phyloP scores from a whole-genome alignment of 2,113 vertebrate species.

The Laterallus jamaicensis region DNA sequence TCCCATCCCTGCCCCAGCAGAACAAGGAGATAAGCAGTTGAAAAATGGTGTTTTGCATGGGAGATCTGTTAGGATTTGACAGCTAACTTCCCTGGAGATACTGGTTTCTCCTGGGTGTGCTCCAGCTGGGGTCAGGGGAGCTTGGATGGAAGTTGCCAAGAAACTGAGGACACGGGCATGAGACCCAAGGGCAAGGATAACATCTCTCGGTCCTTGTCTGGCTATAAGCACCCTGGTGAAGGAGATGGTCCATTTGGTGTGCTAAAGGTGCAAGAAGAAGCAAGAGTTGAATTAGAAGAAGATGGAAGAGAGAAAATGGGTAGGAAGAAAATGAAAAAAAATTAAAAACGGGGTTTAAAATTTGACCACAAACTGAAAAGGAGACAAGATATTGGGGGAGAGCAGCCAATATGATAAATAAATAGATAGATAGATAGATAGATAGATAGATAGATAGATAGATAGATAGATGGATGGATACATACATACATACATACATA shows the following conservation, averaged over 20 bases:
- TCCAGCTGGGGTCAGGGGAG: accelerated
- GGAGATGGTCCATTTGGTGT: not conserved
- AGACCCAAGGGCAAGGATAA: not conserved
- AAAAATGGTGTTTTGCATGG: slow-evolving; percentile 41
- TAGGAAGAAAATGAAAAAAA: not conserved
- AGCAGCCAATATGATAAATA: not conserved
- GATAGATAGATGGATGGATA: too few species aligned
- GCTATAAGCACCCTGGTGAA: not conserved
- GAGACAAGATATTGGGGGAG: not conserved
- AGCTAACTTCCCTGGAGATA: slow-evolving; percentile 36
- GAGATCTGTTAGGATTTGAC: slow-evolving; percentile 48
- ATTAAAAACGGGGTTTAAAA: not conserved
- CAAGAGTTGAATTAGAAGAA: not conserved
- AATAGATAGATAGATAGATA: not conserved
- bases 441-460: too few species aligned
- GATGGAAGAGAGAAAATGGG: not conserved
- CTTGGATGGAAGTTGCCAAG: not conserved
- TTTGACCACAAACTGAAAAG: not conserved
- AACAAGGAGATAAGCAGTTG: not conserved
- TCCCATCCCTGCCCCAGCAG: slow-evolving; percentile 32
- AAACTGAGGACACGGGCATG: accelerated
- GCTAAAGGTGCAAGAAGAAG: not conserved
- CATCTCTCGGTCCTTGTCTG: not conserved
- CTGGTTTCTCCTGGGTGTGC: not conserved
- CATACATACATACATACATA: too few species aligned